Conservation (phyloP, 2,113 vertebrate species). For the Todiramphus saurophagus region DNA sequence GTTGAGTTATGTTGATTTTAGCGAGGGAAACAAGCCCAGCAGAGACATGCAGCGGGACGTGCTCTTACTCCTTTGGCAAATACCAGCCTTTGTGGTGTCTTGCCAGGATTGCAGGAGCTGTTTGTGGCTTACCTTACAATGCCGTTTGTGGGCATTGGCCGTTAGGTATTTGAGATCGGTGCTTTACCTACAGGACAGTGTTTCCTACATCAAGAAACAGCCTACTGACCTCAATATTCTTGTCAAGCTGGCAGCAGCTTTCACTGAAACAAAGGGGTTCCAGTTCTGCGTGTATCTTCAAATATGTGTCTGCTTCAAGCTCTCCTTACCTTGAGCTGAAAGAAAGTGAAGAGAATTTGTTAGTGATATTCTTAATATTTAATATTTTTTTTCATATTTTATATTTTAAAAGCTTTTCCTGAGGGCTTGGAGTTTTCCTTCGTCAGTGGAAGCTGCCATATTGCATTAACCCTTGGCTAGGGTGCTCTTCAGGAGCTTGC, state of each 20-base stretch:
- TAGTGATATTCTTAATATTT: background rate
- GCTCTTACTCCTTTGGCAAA: background rate
- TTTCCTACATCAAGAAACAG: background rate
- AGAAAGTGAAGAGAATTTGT: background rate
- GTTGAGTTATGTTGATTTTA: background rate
- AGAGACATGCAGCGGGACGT: background rate
- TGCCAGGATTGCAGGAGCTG: background rate
- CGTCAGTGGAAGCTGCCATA: background rate
- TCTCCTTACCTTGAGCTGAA: background rate
- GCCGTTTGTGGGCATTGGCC: background rate
- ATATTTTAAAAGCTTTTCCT: background rate
- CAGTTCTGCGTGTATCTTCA: background rate
- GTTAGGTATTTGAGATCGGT: background rate
- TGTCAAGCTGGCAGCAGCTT: background rate
- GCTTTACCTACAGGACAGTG: background rate
- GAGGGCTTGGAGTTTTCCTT: background rate
- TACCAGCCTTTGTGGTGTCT: background rate
- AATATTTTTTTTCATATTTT: background rate
- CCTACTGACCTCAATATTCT: background rate
- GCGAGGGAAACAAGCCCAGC: accelerated
- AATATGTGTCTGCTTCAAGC: background rate
- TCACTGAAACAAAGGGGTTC: background rate
- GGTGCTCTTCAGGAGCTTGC: background rate
- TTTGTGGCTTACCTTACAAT: background rate
- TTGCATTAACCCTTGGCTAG: background rate